phyloP scores from a whole-genome alignment of 1,140 invertebrate species.

The Procambarus clarkii region DNA sequence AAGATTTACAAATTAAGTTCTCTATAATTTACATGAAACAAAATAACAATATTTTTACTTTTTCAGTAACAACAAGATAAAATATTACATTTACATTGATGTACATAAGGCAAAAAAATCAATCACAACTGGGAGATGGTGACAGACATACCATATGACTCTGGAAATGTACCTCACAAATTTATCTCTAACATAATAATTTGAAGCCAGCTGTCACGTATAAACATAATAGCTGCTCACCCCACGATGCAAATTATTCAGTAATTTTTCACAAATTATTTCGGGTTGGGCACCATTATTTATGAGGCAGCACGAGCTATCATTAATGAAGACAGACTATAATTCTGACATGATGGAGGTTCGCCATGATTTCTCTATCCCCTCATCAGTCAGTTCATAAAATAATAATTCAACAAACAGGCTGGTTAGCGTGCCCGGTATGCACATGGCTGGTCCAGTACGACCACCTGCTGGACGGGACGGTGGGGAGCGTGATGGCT shows the following conservation, averaged over 20 bases:
- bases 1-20: too few species aligned
- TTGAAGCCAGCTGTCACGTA: conserved; percentile 14
- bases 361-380: conserved; percentile 43
- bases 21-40: too few species aligned
- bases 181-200: background rate
- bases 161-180: too few species aligned
- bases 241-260: conserved; percentile 43
- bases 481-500: too few species aligned
- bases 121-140: too few species aligned
- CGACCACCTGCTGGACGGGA: too few species aligned
- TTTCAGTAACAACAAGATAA: too few species aligned
- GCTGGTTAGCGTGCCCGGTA: background rate
- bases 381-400: conserved; percentile 2
- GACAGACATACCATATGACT: too few species aligned
- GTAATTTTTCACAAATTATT: conserved; percentile 56
- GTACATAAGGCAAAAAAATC: too few species aligned
- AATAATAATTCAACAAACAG: background rate
- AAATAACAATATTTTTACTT: too few species aligned
- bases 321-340: conserved; percentile 60
- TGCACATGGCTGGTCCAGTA: too few species aligned
- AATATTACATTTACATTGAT: too few species aligned
- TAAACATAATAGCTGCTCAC: conserved; percentile 31
- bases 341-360: conserved; percentile 46
- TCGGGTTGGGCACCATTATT: conserved; percentile 48
- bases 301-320: conserved; percentile 40